Conservation (phyloP, 2,797 vertebrate species). For the Catamblyrhynchus diadema region DNA sequence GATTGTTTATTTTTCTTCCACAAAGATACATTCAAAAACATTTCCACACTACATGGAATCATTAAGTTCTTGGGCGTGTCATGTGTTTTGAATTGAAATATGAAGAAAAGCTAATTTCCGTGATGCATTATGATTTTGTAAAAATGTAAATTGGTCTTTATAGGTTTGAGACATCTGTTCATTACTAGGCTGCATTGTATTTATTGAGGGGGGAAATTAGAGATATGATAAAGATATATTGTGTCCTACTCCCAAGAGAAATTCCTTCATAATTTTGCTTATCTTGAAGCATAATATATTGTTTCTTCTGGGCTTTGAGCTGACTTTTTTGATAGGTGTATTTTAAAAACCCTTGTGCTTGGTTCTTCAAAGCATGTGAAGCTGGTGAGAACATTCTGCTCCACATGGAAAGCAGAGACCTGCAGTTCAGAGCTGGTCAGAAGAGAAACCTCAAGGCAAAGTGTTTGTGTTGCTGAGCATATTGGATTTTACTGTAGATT, state of each 20-base stretch:
- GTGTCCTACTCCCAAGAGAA: background rate
- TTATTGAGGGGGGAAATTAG: background rate
- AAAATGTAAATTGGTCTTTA: background rate
- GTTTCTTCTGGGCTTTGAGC: background rate
- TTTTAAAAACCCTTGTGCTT: background rate
- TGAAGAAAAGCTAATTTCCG: background rate
- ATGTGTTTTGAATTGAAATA: background rate
- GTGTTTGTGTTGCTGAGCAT: background rate
- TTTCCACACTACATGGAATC: background rate
- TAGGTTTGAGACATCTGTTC: background rate
- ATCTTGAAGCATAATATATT: background rate
- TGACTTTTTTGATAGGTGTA: background rate
- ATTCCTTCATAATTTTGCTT: background rate
- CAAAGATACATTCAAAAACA: background rate
- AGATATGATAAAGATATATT: background rate
- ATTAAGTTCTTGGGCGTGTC: background rate
- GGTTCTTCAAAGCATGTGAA: background rate
- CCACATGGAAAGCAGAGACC: background rate
- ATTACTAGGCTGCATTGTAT: background rate
- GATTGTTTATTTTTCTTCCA: background rate
- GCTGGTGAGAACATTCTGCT: background rate
- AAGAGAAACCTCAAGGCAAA: background rate
- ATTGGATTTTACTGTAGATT: background rate
- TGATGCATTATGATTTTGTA: background rate
- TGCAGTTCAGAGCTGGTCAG: background rate